Percentiles rank a stretch among this genome's conserved stretches.
These are phyloP conservation scores for Uria lomvia DNA, from an alignment of 2,113 vertebrate species.

Conservation along the genomic window DNA sequence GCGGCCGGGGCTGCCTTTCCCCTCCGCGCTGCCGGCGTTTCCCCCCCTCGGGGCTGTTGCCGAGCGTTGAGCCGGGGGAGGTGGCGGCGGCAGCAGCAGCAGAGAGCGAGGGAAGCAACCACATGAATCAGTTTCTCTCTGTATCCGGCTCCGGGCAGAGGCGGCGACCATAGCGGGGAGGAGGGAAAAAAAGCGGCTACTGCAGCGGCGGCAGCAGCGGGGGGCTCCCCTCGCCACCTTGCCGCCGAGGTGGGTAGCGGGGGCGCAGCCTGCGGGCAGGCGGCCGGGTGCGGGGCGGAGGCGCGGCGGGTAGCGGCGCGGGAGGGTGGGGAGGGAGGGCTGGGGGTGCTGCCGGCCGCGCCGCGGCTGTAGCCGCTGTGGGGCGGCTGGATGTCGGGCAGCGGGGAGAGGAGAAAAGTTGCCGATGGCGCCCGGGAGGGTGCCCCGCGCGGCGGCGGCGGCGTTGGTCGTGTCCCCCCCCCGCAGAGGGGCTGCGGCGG, in stretches of 20 bases:
- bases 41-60: not conserved
- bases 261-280: not conserved
- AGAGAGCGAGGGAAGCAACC: not conserved
- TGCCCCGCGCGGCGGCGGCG: not conserved
- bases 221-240: not conserved
- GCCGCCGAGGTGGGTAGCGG: conserved; percentile 7
- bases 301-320: not conserved
- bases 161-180: conserved; percentile 44
- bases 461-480: not conserved
- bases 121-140: conserved; percentile 11
- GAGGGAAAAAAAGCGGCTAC: not conserved
- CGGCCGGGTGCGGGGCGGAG: not conserved
- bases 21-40: not conserved
- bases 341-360: not conserved
- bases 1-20: not conserved
- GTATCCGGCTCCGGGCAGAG: conserved; percentile 57
- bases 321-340: not conserved
- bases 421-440: not conserved
- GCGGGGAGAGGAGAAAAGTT: conserved; percentile 12
- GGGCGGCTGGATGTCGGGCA: not conserved
- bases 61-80: not conserved
- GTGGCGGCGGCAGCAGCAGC: not conserved
- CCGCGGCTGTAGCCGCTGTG: not conserved
- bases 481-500: not conserved
- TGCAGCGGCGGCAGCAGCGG: not conserved